These are phyloP conservation scores for Anadara kagoshimensis DNA, from an alignment of 1,140 invertebrate genomes.

Conservation along the genomic window DNA sequence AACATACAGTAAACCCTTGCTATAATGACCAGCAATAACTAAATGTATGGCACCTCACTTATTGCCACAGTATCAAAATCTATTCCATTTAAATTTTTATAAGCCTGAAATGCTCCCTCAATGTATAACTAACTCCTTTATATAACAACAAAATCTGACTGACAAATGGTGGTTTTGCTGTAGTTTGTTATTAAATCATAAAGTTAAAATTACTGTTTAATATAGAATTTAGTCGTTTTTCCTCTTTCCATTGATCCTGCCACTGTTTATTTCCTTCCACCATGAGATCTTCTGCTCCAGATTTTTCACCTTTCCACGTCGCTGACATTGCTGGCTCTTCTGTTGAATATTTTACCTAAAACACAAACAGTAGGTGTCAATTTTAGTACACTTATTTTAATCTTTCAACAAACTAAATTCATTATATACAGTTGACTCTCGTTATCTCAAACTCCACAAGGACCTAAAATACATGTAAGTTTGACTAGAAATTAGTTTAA, in stretches of 20 bases:
- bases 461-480: too few species aligned
- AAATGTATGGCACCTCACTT: too few species aligned
- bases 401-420: not conserved
- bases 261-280: conserved; percentile 17
- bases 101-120: too few species aligned
- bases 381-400: not conserved
- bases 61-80: too few species aligned
- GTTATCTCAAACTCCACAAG: not conserved
- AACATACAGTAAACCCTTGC: too few species aligned
- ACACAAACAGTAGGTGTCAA: not conserved
- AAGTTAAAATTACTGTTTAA: conserved; percentile 31
- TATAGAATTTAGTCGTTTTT: conserved; percentile 20
- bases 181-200: not conserved
- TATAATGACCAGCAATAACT: too few species aligned
- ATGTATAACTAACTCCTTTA: too few species aligned
- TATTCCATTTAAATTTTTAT: too few species aligned
- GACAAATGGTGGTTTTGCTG: too few species aligned
- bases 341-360: conserved; percentile 41
- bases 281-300: not conserved
- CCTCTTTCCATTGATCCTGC: conserved; percentile 11
- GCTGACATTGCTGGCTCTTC: conserved; percentile 44
- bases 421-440: not conserved
- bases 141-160: too few species aligned
- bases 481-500: too few species aligned
- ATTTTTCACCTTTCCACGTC: conserved; percentile 47